Evolutionary conservation across 2,888 invertebrate genomes (phyloP), one percentile per base, ranked within the genome.

Genomic region (Epirrita christyi): DNA sequence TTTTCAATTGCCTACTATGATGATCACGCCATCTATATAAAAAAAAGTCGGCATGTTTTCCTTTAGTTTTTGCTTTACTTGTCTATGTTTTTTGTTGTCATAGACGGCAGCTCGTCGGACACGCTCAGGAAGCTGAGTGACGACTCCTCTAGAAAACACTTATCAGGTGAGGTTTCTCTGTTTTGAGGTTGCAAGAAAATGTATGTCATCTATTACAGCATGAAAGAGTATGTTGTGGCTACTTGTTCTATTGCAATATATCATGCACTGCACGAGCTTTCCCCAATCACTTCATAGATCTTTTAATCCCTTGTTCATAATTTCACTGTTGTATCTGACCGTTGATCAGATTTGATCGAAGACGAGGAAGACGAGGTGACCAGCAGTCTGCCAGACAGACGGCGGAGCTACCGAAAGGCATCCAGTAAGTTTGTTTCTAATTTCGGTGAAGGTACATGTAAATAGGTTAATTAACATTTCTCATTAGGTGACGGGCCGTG

Each of bases 341-440:
- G 67, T 69, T 80, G 78, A 75, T 77, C 88, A 93, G 93, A 93
- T 83, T 90, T 93, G 73, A 85, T 93, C 75, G 93, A 93, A 83
- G 92, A 86, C 62, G 93, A 93, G 69, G 93, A 93, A 75, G 93
- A 93, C 88, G 90, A 88, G 68, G 89, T 89, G 54, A 81, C 83
- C 76, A 87, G 85, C 84, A 89, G 83, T 80, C 81, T 88, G 69
- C 88, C 90, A 63, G 88, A 87, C 68, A 83, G 85, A 76, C 85
- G 79, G 49, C 82, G 89, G 63, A 80, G 88, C 60, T 85, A 89
- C 75, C 91, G 93, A 77, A 93, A 93, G 78, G 92, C 93, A 71
- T 93, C 93, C 74, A 93, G 93, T 93, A 92, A 93, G 93, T 93
- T 63, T 64, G 51, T 54, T 50, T 59, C 61, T 59, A 49, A 62